phyloP scores from a whole-genome alignment of 2,888 invertebrate genomes.

The Polymixis lichenea region DNA sequence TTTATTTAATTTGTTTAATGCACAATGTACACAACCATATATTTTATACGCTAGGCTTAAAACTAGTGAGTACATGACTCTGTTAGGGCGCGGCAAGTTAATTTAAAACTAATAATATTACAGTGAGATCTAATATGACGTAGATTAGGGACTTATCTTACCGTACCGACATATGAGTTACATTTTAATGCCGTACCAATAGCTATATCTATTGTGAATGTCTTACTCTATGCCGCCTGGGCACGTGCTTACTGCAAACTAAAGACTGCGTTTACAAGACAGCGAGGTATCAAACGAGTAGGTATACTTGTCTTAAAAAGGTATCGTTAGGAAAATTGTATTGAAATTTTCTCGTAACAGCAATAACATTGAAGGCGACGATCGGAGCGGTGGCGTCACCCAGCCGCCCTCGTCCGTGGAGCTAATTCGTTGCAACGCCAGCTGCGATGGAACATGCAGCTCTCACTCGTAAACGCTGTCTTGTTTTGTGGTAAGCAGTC shows the following conservation, averaged over 20 bases:
- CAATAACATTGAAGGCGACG: neutral
- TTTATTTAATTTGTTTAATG: too few relatives aligned
- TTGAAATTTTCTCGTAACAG: conserved; percentile 28
- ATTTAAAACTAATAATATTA: too few relatives aligned
- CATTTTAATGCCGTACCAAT: too few relatives aligned
- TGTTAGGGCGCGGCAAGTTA: too few relatives aligned
- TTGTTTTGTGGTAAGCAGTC: conserved; percentile 24
- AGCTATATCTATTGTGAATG: neutral
- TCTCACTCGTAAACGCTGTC: conserved; percentile 24
- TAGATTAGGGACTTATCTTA: too few relatives aligned
- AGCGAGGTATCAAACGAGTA: neutral
- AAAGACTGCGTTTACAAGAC: conserved; percentile 34
- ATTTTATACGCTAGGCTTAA: too few relatives aligned
- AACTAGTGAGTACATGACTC: too few relatives aligned
- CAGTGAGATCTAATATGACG: too few relatives aligned
- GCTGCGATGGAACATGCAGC: neutral
- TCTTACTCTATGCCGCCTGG: neutral
- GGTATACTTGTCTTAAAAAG: neutral
- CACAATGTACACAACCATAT: too few relatives aligned
- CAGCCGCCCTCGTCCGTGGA: neutral
- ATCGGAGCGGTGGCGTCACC: neutral
- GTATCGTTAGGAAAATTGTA: conserved; percentile 20
- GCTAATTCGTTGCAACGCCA: neutral
- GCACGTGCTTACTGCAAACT: neutral
- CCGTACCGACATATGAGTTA: too few relatives aligned